Evolutionary conservation across 2,888 invertebrate species (phyloP).

Genomic region (Saturnia japonica): DNA sequence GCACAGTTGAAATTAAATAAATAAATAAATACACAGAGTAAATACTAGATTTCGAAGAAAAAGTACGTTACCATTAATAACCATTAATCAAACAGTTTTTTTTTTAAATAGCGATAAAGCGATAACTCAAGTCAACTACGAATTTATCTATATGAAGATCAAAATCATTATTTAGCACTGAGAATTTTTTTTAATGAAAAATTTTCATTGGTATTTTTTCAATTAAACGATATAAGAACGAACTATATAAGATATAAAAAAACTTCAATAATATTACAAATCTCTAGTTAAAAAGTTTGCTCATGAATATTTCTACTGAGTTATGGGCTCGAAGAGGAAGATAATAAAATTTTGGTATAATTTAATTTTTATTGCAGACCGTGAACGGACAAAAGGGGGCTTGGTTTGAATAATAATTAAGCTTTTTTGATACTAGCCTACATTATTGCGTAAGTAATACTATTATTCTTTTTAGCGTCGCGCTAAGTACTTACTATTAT

Average conservation of each 20-base stretch:
- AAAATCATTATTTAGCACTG: background rate
- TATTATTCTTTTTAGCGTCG: background rate
- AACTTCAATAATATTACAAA: constrained; percentile 45
- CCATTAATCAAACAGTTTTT: too few relatives aligned
- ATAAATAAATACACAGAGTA: too few relatives aligned
- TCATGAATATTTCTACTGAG: constrained; percentile 70
- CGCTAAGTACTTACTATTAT: too few relatives aligned
- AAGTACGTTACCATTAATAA: too few relatives aligned
- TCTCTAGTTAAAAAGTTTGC: constrained; percentile 62
- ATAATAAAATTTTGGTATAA: constrained; percentile 69
- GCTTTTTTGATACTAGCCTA: constrained; percentile 31
- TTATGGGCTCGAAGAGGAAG: constrained; percentile 64
- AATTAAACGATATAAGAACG: background rate
- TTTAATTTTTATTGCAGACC: constrained; percentile 68
- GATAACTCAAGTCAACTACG: background rate
- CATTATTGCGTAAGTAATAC: background rate
- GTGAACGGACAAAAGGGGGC: constrained; percentile 61
- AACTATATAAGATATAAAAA: constrained; percentile 1
- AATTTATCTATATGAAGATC: background rate
- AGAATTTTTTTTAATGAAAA: background rate
- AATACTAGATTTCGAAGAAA: too few relatives aligned
- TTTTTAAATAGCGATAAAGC: too few relatives aligned
- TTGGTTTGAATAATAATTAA: constrained; percentile 65
- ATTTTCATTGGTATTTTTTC: background rate
- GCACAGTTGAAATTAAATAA: too few relatives aligned